phyloP scores from a whole-genome alignment of 1,140 invertebrate genomes.

The Trialeurodes vaporariorum region DNA sequence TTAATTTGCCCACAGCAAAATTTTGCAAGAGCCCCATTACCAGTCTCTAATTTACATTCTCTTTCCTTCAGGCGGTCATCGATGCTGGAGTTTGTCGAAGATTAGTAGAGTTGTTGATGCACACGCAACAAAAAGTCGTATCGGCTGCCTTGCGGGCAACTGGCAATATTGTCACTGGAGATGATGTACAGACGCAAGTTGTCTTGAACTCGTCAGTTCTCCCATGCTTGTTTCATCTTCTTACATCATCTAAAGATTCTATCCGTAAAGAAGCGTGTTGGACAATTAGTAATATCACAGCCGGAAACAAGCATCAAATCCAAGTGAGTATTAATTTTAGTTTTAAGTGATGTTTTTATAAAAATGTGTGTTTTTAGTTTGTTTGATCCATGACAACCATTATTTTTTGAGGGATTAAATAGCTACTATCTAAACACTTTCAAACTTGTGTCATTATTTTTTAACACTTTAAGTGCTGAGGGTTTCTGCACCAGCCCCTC shows the following conservation, averaged over 20 bases:
- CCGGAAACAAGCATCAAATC: conserved; percentile 88
- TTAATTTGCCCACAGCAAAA: too few species aligned
- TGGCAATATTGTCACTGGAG: conserved; percentile 96
- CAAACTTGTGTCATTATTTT: too few species aligned
- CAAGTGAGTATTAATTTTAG: conserved; percentile 52
- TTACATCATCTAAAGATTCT: conserved; percentile 68
- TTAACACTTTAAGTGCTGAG: too few species aligned
- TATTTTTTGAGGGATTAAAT: too few species aligned
- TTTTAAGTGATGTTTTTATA: too few species aligned
- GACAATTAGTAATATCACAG: conserved; percentile 97
- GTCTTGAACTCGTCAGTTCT: conserved; percentile 84
- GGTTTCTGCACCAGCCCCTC: too few species aligned
- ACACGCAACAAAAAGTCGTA: conserved; percentile 81
- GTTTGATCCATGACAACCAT: too few species aligned
- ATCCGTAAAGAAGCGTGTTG: conserved; percentile 95
- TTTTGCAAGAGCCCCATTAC: too few species aligned
- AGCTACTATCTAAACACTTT: too few species aligned
- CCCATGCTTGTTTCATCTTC: conserved; percentile 67
- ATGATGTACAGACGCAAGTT: conserved; percentile 93
- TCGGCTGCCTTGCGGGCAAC: conserved; percentile 89
- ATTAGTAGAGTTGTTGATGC: conserved; percentile 88
- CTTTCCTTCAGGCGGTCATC: conserved; percentile 77
- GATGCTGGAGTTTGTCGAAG: conserved; percentile 89
- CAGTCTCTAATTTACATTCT: too few species aligned
- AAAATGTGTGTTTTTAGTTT: too few species aligned